phyloP scores from a whole-genome alignment of 2,113 vertebrate genomes.

The Paradisaea rubra region DNA sequence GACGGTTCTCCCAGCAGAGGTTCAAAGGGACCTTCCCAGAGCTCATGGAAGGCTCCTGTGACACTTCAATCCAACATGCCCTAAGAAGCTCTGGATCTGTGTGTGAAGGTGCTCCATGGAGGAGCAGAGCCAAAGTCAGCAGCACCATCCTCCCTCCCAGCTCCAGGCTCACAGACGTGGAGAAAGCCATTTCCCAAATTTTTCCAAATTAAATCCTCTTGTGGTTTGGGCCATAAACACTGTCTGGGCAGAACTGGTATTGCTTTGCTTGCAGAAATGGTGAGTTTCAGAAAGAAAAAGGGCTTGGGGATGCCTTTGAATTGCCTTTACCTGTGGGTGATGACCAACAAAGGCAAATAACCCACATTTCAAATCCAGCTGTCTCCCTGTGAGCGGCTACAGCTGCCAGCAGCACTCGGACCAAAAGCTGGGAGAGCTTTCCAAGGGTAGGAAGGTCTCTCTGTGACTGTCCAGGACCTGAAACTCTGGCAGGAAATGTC shows the following conservation, averaged over 20 bases:
- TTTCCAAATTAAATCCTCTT: background rate
- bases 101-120: background rate
- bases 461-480: background rate
- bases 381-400: background rate
- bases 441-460: background rate
- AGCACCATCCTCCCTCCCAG: background rate
- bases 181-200: slow-evolving; percentile 35
- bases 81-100: background rate
- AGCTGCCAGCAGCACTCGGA: background rate
- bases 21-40: background rate
- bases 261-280: slow-evolving; percentile 53
- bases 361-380: background rate
- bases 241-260: slow-evolving; percentile 42
- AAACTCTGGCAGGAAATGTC: background rate
- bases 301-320: background rate
- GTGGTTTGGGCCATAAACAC: slow-evolving; percentile 72
- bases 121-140: background rate
- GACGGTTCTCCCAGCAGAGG: background rate
- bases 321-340: background rate
- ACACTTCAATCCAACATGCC: fast-evolving
- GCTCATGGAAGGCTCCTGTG: background rate
- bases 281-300: slow-evolving; percentile 43
- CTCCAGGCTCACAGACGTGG: slow-evolving; percentile 43
- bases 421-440: background rate
- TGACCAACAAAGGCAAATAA: background rate